Evolutionary conservation across 2,888 invertebrate genomes (phyloP), one percentile per base, ranked within the genome.

Genomic region (Tiphia femorata): DNA sequence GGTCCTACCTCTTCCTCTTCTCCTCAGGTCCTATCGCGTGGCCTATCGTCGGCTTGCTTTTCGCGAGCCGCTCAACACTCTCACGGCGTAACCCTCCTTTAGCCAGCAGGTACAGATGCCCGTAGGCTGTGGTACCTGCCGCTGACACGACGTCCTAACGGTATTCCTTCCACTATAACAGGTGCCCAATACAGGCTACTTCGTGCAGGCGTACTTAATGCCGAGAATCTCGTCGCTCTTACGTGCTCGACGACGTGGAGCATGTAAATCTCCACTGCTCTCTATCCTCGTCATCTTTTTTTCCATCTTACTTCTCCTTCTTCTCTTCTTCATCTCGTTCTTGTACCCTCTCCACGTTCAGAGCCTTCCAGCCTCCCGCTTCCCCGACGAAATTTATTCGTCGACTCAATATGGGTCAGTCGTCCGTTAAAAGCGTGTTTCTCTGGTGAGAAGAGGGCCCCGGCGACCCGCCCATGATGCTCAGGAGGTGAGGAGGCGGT

Each of bases 61-160:
- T n/a, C n/a, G n/a, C n/a, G n/a, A n/a, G n/a, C n/a, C n/a, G n/a
- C n/a, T n/a, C n/a, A n/a, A n/a, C n/a, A n/a, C n/a, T n/a, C n/a
- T n/a, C n/a, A n/a, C n/a, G n/a, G n/a, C n/a, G n/a, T n/a, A n/a
- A n/a, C n/a, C n/a, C n/a, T n/a, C n/a, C n/a, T n/a, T n/a, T n/a
- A n/a, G n/a, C n/a, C n/a, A n/a, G n/a, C n/a, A 59, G 59, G 56
- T 58, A 62, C 37, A 27, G 48, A 49, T 40, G 48, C 52, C 57
- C 49, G 54, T 44, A 66, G 65, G 68, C 68, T 61, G n/a, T n/a
- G 70, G 70, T 77, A 76, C 79, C 78, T 78, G 79, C 64, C 64
- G 73, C 73, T 68, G 66, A 73, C 76, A 72, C 73, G 76, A 73
- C 74, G 64, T 77, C 72, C 77, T 81, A 81, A 80, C 81, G 81